Conservation (phyloP, 1,140 invertebrate species). For the Calosoma granatense region DNA sequence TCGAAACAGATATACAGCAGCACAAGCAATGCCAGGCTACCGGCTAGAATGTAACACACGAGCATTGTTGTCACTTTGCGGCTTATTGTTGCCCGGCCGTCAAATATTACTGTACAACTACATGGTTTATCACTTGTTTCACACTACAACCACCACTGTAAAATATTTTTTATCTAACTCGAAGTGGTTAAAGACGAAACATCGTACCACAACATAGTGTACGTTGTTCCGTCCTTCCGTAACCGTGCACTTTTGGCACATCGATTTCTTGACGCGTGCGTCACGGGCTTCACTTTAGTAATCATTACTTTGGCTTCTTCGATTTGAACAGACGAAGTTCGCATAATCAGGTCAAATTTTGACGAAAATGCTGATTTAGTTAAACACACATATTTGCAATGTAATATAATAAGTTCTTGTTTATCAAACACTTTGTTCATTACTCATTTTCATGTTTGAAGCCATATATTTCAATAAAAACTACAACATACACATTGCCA, state of each 20-base stretch:
- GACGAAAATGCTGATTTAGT: no score
- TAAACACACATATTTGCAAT: neutral
- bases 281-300: neutral
- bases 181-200: neutral
- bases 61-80: slow-evolving; percentile 24
- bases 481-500: no score
- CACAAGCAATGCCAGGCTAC: slow-evolving; percentile 37
- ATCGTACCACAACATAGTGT: neutral
- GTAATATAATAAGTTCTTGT: no score
- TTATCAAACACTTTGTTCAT: no score
- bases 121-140: neutral
- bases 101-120: neutral
- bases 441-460: no score
- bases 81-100: neutral
- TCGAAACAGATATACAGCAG: slow-evolving; percentile 49
- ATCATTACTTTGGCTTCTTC: slow-evolving; percentile 5
- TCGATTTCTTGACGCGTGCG: slow-evolving; percentile 3
- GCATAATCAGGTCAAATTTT: no score
- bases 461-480: no score
- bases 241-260: neutral
- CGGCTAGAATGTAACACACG: slow-evolving; percentile 38
- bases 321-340: no score
- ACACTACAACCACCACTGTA: neutral
- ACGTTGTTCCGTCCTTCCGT: neutral
- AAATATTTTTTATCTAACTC: neutral